phyloP scores from a whole-genome alignment of 2,888 invertebrate species.

The Mantis religiosa region DNA sequence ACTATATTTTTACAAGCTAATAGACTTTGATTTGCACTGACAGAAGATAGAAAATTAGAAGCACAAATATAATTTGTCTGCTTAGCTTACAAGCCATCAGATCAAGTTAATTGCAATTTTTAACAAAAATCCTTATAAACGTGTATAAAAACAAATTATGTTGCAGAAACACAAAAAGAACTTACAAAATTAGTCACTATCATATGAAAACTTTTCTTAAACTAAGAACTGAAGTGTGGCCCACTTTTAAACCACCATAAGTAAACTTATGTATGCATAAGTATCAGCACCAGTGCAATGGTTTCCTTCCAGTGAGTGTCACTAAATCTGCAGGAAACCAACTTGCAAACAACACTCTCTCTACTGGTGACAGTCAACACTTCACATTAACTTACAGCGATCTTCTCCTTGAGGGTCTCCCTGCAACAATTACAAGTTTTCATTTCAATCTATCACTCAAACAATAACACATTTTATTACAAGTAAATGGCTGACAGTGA shows the following conservation, averaged over 20 bases:
- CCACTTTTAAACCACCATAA: not conserved
- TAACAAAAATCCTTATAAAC: not conserved
- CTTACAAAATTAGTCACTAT: not conserved
- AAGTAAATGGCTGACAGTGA: no score
- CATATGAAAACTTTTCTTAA: not conserved
- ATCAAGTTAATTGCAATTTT: not conserved
- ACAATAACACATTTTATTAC: no score
- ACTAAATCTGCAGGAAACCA: not conserved
- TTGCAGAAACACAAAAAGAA: not conserved
- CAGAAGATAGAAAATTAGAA: not conserved
- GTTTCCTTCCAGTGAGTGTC: not conserved
- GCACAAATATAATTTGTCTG: not conserved
- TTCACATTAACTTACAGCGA: slow-evolving; percentile 55
- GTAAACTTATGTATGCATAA: not conserved
- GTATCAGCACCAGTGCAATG: not conserved
- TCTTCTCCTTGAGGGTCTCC: slow-evolving; percentile 50
- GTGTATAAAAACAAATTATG: not conserved
- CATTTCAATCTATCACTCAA: no score
- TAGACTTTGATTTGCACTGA: not conserved
- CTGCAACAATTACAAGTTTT: slow-evolving; percentile 39
- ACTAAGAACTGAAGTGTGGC: not conserved
- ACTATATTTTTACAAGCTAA: not conserved
- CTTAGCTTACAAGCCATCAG: not conserved
- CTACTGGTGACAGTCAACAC: not conserved
- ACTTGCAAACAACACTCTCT: not conserved